These are phyloP conservation scores for Eudyptes chrysolophus DNA, from an alignment of 2,113 vertebrate genomes.

Conservation along the genomic window DNA sequence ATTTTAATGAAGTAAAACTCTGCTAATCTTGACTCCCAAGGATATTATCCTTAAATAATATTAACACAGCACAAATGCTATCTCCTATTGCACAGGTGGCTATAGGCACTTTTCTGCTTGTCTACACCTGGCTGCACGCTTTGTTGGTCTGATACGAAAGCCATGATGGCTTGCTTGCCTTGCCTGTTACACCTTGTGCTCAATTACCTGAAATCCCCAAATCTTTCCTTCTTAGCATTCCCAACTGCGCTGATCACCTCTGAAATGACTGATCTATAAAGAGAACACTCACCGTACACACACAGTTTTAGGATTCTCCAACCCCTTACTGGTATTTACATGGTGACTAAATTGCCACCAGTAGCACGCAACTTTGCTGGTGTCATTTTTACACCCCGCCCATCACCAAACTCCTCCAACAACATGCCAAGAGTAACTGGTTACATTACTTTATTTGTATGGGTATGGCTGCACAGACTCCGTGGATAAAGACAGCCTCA, in stretches of 20 bases:
- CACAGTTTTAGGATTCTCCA: not conserved
- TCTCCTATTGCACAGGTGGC: not conserved
- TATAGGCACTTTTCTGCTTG: not conserved
- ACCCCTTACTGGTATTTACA: not conserved
- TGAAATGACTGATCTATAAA: not conserved
- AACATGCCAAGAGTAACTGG: not conserved
- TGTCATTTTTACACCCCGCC: not conserved
- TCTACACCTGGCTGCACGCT: not conserved
- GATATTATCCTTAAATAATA: not conserved
- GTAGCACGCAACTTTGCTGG: not conserved
- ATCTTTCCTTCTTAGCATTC: not conserved
- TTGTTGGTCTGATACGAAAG: not conserved
- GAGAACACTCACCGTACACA: not conserved
- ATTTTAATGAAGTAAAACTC: not conserved
- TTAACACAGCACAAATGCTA: not conserved
- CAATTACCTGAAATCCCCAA: not conserved
- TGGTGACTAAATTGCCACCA: not conserved
- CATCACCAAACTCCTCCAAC: not conserved
- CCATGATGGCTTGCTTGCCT: not conserved
- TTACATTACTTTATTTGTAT: not conserved
- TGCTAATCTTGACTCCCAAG: not conserved
- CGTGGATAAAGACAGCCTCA: not conserved
- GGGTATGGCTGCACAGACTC: not conserved
- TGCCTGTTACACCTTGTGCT: not conserved
- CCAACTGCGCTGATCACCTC: not conserved